These are phyloP conservation scores for Origma solitaria DNA, from an alignment of 2,113 vertebrate genomes.

Conservation along the genomic window DNA sequence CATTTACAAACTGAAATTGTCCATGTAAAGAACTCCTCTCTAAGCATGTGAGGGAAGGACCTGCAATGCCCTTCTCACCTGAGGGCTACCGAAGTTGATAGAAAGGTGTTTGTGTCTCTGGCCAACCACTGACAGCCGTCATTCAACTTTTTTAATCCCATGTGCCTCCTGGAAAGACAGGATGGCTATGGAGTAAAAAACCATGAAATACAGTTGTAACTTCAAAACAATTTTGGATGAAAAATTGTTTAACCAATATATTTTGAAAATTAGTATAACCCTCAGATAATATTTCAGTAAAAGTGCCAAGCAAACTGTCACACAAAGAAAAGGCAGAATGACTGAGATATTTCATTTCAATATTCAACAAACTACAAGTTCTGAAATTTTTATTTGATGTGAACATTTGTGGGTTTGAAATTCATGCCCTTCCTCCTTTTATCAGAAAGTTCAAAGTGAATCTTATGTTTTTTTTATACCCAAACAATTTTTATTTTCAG, in stretches of 20 bases:
- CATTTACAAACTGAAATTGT: neutral
- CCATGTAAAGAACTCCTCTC: neutral
- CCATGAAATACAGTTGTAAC: neutral
- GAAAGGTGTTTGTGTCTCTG: neutral
- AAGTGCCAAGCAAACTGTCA: neutral
- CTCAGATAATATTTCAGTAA: neutral
- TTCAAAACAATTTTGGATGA: neutral
- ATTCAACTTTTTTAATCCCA: neutral
- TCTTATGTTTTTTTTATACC: neutral
- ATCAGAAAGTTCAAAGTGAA: neutral
- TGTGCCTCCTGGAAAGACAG: neutral
- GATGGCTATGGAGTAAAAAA: neutral
- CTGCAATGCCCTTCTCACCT: neutral
- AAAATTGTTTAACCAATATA: neutral
- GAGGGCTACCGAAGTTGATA: neutral
- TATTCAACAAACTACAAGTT: neutral
- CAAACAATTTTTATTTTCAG: neutral
- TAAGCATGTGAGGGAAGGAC: neutral
- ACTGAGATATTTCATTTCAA: conserved; percentile 14
- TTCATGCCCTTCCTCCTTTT: neutral
- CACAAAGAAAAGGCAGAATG: neutral
- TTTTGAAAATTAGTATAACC: neutral
- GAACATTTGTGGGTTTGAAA: neutral
- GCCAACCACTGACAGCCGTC: accelerated
- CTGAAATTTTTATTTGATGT: neutral